A percentile compares a stretch with the other conserved stretches of the same genome.
phyloP scores from a whole-genome alignment of 2,113 vertebrate species.

The Ptyas mucosa region DNA sequence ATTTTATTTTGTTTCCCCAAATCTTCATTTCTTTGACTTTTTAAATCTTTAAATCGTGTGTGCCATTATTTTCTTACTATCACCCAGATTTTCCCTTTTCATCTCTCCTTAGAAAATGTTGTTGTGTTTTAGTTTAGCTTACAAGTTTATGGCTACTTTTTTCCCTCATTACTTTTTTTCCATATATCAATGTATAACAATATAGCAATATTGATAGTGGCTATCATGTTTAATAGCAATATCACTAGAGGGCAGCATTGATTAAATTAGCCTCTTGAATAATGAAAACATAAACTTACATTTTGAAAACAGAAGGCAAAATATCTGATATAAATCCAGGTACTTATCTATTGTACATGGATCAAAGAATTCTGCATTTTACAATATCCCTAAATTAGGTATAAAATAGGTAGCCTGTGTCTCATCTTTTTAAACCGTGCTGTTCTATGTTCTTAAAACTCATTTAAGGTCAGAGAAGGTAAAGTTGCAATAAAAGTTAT shows the following conservation, averaged over 20 bases:
- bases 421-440: not conserved
- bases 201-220: conserved; percentile 32
- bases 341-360: not conserved
- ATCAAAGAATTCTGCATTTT: conserved; percentile 5
- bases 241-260: conserved; percentile 64
- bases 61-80: not conserved
- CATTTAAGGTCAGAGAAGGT: conserved; percentile 1
- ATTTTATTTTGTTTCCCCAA: not conserved
- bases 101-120: not conserved
- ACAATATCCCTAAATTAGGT: not conserved
- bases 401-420: not conserved
- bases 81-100: conserved; percentile 17
- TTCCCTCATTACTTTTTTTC: not conserved
- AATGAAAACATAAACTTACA: conserved; percentile 26
- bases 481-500: not conserved
- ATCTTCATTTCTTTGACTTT: conserved; percentile 29
- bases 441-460: not conserved
- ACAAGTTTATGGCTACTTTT: not conserved
- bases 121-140: not conserved
- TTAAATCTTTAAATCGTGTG: not conserved
- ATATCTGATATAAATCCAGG: conserved; percentile 8
- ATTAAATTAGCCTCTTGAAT: conserved; percentile 34
- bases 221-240: conserved; percentile 22
- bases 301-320: conserved; percentile 26
- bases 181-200: conserved; percentile 22